Evolutionary conservation across 1,140 invertebrate genomes (phyloP).

Genomic region (Eufriesea mexicana): DNA sequence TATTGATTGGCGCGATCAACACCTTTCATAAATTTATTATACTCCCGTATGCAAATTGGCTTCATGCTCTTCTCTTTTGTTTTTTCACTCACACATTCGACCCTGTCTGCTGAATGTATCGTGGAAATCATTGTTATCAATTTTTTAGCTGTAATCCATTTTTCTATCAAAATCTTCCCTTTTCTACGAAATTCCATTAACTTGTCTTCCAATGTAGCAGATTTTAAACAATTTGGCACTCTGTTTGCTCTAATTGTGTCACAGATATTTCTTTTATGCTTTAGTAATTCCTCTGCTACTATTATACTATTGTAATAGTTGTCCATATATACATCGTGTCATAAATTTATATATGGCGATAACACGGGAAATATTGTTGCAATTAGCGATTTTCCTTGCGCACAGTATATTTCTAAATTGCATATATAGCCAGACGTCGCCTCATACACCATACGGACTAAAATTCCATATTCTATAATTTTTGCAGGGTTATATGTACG

Average conservation of each 20-base stretch:
- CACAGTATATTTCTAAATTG: constrained; percentile 30
- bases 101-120: constrained; percentile 30
- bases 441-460: no score
- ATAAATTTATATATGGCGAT: constrained; percentile 26
- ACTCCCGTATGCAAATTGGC: not conserved
- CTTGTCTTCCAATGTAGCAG: constrained; percentile 22
- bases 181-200: constrained; percentile 12
- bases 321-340: constrained; percentile 36
- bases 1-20: no score
- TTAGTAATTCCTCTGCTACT: constrained; percentile 21
- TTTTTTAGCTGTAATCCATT: constrained; percentile 5
- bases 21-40: no score
- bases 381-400: constrained; percentile 20
- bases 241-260: constrained; percentile 27
- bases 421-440: constrained; percentile 30
- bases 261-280: constrained; percentile 29
- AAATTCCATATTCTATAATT: no score
- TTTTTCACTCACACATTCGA: not conserved
- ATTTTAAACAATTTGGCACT: constrained; percentile 38
- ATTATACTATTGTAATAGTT: constrained; percentile 41
- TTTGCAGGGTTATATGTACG: no score
- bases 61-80: constrained; percentile 21
- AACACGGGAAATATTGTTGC: constrained; percentile 23
- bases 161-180: constrained; percentile 16
- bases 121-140: constrained; percentile 22